phyloP scores from a whole-genome alignment of 2,113 vertebrate species.

The Lathamus discolor region DNA sequence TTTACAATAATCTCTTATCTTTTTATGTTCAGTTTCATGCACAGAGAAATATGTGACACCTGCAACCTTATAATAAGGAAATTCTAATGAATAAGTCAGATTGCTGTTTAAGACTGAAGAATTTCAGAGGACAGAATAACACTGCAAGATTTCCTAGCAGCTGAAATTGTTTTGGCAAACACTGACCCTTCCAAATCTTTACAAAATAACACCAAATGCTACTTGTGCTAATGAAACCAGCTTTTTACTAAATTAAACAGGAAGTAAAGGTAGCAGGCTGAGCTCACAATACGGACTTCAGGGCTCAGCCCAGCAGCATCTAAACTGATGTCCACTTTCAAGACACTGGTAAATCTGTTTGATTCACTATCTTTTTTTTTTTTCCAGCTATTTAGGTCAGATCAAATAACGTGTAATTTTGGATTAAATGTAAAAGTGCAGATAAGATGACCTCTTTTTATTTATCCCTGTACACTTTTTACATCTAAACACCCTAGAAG shows the following conservation, averaged over 20 bases:
- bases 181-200: neutral
- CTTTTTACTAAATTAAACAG: neutral
- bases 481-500: neutral
- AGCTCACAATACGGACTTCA: neutral
- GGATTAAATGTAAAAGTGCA: neutral
- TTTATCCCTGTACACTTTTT: neutral
- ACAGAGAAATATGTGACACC: neutral
- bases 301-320: neutral
- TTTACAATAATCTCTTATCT: neutral
- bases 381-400: slow-evolving; percentile 12
- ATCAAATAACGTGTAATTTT: slow-evolving; percentile 12
- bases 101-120: neutral
- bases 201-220: neutral
- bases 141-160: neutral
- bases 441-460: slow-evolving; percentile 29
- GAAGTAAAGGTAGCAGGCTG: neutral
- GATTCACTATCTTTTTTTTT: neutral
- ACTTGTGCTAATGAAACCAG: neutral
- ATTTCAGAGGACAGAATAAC: neutral
- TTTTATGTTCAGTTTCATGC: neutral
- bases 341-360: neutral
- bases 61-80: neutral
- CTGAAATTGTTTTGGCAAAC: neutral
- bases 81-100: neutral
- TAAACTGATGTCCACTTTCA: neutral